Evolutionary conservation across 2,113 vertebrate genomes (phyloP), one percentile per base, ranked within the genome.

Genomic region (Lepus europaeus): DNA sequence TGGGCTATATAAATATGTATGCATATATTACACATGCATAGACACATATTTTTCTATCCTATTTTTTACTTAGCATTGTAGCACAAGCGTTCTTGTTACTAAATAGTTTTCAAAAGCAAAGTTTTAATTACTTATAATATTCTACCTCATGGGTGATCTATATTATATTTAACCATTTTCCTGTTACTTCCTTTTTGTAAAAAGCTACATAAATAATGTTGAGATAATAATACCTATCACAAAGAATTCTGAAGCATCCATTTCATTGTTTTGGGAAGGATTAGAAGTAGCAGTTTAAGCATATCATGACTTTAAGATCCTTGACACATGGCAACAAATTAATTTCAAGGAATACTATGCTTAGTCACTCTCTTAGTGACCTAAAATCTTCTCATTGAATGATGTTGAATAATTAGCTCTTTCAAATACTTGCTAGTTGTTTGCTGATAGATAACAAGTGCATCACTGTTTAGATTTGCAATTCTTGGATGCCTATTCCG

Each of bases 381-480:
- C 7, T 45, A 84, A 68, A 64, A 70, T 61, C 39, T 90, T 70
- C 20, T 78, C 9, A 89, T 36, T 69, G 56, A 73, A 80, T 2
- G 23, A n/a, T n/a, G 79, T 74, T 27, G 89, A 92, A 87, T 11
- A 80, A 61, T 14, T 82, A 89, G 8, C 36, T 79, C 27, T 91
- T 78, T 0, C 69, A 79, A 88, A 27, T 73, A 29, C 29, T n/a
- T 90, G 14, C 66, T 68, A 33, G 4, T 82, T 70, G 22, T 95
- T 94, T 87, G 70, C 72, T 69, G 29, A 83, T 69, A 56, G 29
- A 83, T 69, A 56, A 63, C 9, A 77, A 45, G 84, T 59, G 53
- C 16, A 56, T 77, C 25, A 36, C 14, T 31, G 3, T 82, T 85
- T 74, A 59, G 51, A 90, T 92, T 83, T 73, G 20, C 81, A 82